Evolutionary conservation across 2,797 vertebrate species (phyloP).

Genomic region (Diplodus sargus): DNA sequence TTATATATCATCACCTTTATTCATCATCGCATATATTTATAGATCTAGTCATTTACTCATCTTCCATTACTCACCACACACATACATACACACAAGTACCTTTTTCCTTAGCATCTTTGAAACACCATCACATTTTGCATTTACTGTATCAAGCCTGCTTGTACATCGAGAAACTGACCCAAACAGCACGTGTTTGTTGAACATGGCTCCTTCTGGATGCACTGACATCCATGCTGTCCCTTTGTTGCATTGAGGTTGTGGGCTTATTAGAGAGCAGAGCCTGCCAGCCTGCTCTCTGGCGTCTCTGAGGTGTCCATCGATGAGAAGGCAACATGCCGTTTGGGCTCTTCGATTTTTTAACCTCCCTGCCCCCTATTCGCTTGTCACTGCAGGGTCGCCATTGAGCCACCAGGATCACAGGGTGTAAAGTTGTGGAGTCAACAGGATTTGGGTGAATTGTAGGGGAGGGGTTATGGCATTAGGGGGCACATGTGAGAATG

Average conservation of each 20-base stretch:
- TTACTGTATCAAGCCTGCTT: slow-evolving; percentile 63
- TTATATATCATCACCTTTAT: slow-evolving; percentile 35
- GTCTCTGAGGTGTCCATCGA: slow-evolving; percentile 53
- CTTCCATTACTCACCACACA: slow-evolving; percentile 37
- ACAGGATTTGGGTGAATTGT: slow-evolving; percentile 12
- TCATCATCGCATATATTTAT: slow-evolving; percentile 61
- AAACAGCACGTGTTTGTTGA: slow-evolving; percentile 22
- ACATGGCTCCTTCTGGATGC: slow-evolving; percentile 16
- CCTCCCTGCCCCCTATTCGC: not conserved
- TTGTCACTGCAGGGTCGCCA: slow-evolving; percentile 22
- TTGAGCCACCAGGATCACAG: not conserved
- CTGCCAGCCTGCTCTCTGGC: slow-evolving; percentile 11
- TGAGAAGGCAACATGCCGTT: slow-evolving; percentile 51
- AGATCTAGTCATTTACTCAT: slow-evolving; percentile 54
- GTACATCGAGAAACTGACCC: slow-evolving; percentile 63
- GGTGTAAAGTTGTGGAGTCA: slow-evolving; percentile 6
- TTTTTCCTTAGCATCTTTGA: slow-evolving; percentile 21
- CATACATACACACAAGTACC: slow-evolving; percentile 23
- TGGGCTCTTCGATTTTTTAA: slow-evolving; percentile 19
- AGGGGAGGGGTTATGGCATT: not conserved
- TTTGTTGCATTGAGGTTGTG: slow-evolving; percentile 36
- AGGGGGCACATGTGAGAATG: slow-evolving; percentile 35
- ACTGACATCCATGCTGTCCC: slow-evolving; percentile 28
- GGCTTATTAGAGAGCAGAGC: slow-evolving; percentile 25
- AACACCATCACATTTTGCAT: slow-evolving; percentile 47